Evolutionary conservation across 2,888 invertebrate species (phyloP).

Genomic region (Caenorhabditis afra): DNA sequence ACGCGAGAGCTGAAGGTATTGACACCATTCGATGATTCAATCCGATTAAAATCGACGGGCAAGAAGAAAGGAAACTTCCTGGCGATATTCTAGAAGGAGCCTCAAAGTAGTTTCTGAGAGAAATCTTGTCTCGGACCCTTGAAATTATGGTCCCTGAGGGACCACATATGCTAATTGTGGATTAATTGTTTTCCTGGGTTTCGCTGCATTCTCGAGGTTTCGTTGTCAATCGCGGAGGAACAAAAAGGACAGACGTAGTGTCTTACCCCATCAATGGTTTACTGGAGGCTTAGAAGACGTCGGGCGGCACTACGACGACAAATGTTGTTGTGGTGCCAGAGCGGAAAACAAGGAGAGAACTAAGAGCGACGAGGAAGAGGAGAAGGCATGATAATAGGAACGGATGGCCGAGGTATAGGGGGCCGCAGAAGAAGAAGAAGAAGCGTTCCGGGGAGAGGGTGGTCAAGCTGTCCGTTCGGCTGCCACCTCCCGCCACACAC

Average conservation of each 20-base stretch:
- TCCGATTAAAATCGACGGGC: not conserved
- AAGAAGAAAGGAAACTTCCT: not conserved
- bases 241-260: not conserved
- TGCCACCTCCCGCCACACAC: conserved; percentile 13
- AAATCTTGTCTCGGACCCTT: too few relatives aligned
- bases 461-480: conserved; percentile 17
- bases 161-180: conserved; percentile 33
- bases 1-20: not conserved
- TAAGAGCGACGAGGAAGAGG: conserved; percentile 1
- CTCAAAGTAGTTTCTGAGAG: too few relatives aligned
- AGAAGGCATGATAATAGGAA: conserved; percentile 50
- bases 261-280: conserved; percentile 34
- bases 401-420: conserved; percentile 21
- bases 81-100: too few relatives aligned
- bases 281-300: conserved; percentile 24
- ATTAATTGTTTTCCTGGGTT: conserved; percentile 37
- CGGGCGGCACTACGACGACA: not conserved
- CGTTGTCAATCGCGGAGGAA: not conserved
- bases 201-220: too few relatives aligned
- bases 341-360: conserved; percentile 12
- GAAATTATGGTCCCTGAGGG: conserved; percentile 31
- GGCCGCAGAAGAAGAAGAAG: conserved; percentile 15
- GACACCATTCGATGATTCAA: conserved; percentile 2
- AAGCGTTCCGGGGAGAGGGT: conserved; percentile 23
- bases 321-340: conserved; percentile 40